Conservation (phyloP, 1,140 invertebrate genomes). For the Brachionus paranguensis region DNA sequence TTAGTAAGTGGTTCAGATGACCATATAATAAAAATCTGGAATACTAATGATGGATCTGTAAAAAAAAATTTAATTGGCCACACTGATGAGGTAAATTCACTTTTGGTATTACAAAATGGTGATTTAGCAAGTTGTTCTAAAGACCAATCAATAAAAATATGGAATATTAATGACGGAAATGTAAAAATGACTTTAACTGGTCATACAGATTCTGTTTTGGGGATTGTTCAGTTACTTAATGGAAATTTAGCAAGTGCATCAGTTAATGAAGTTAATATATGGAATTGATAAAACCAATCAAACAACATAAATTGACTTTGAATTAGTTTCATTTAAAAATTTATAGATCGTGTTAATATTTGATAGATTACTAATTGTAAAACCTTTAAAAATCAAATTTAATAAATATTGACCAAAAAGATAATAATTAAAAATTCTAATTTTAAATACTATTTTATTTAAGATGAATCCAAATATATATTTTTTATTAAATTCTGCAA, state of each 20-base stretch:
- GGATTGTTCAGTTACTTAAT: not conserved
- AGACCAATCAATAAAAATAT: not conserved
- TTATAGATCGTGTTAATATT: not conserved
- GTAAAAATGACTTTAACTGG: not conserved
- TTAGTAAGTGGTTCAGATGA: no score
- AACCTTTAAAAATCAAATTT: no score
- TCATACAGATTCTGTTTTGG: not conserved
- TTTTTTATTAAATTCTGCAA: no score
- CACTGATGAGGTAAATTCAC: not conserved
- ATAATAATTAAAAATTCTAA: no score
- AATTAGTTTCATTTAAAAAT: not conserved
- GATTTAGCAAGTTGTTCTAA: not conserved
- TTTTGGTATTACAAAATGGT: not conserved
- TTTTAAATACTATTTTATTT: no score
- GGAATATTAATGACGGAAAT: not conserved
- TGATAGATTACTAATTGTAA: not conserved
- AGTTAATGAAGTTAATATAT: not conserved
- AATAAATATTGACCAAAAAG: no score
- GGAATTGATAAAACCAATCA: not conserved
- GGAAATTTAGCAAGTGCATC: not conserved
- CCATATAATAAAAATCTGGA: no score
- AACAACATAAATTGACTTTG: not conserved
- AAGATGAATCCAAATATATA: no score
- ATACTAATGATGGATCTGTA: no score
- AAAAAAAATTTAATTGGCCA: no score